Conservation (phyloP, 2,113 vertebrate genomes). For the Silurus asotus region DNA sequence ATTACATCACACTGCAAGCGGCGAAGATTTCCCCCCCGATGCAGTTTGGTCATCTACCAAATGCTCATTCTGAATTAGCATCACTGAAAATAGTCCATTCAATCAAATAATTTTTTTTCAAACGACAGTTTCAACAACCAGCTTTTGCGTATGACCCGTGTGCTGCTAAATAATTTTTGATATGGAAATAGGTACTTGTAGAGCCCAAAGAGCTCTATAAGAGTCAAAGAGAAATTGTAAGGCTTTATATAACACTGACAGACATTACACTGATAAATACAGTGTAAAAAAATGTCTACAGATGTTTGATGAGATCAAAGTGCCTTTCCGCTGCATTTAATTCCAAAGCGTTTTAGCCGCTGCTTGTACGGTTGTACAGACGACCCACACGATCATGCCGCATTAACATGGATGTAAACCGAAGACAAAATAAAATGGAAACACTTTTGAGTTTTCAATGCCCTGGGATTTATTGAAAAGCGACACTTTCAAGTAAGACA, state of each 20-base stretch:
- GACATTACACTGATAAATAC: conserved; percentile 18
- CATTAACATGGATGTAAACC: neutral
- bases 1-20: no score
- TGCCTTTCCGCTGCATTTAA: neutral
- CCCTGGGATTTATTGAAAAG: conserved; percentile 76
- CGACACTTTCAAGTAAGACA: conserved; percentile 71
- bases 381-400: neutral
- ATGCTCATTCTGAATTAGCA: neutral
- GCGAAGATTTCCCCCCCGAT: neutral
- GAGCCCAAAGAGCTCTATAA: conserved; percentile 3
- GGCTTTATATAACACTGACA: neutral
- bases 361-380: neutral
- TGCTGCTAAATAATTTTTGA: conserved; percentile 29
- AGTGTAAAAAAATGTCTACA: neutral
- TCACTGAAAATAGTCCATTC: neutral
- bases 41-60: neutral
- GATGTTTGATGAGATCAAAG: conserved; percentile 6
- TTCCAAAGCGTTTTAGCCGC: neutral
- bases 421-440: conserved; percentile 15
- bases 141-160: neutral
- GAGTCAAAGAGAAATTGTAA: neutral
- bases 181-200: conserved; percentile 29
- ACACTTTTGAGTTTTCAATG: conserved; percentile 6
- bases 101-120: neutral
- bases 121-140: neutral